These are phyloP conservation scores for Axea sp. DNA, from an alignment of 2,888 invertebrate species.

Conservation along the genomic window DNA sequence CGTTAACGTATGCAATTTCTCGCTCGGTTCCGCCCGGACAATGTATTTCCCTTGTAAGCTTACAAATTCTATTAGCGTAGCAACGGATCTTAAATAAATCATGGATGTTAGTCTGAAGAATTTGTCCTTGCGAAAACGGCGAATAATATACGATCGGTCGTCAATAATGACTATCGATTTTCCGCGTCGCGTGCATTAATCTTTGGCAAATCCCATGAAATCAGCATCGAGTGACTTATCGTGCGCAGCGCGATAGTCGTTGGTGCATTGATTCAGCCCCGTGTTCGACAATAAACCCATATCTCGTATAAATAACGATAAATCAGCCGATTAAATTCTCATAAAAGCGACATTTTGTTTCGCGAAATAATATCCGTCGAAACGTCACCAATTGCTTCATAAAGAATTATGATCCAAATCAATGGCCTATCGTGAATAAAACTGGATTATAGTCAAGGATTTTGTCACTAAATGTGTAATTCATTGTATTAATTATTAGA, in stretches of 20 bases:
- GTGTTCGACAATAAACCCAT: slow-evolving; percentile 57
- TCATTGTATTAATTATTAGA: too few species aligned
- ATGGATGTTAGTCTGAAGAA: slow-evolving; percentile 49
- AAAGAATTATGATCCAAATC: slow-evolving; percentile 8
- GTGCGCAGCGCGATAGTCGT: slow-evolving; percentile 52
- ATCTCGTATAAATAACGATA: slow-evolving; percentile 59
- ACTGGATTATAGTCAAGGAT: too few species aligned
- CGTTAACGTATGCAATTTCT: slow-evolving; percentile 51
- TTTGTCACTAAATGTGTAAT: too few species aligned
- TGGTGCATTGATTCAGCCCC: slow-evolving; percentile 41
- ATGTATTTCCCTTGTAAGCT: slow-evolving; percentile 49
- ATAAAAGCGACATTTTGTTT: slow-evolving; percentile 56
- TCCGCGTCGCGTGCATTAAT: slow-evolving; percentile 52
- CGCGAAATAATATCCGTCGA: slow-evolving; percentile 31
- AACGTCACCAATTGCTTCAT: slow-evolving; percentile 8
- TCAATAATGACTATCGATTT: slow-evolving; percentile 62
- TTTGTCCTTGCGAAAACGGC: slow-evolving; percentile 56
- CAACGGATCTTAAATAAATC: slow-evolving; percentile 54
- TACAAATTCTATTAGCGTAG: slow-evolving; percentile 50
- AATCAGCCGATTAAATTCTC: slow-evolving; percentile 61
- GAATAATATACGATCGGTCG: slow-evolving; percentile 54
- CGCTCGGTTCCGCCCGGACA: slow-evolving; percentile 47
- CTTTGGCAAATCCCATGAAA: slow-evolving; percentile 60
- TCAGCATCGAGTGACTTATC: slow-evolving; percentile 61
- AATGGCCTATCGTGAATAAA: too few species aligned